Evolutionary conservation across 2,113 vertebrate genomes (phyloP).

Genomic region (Aptenodytes forsteri): DNA sequence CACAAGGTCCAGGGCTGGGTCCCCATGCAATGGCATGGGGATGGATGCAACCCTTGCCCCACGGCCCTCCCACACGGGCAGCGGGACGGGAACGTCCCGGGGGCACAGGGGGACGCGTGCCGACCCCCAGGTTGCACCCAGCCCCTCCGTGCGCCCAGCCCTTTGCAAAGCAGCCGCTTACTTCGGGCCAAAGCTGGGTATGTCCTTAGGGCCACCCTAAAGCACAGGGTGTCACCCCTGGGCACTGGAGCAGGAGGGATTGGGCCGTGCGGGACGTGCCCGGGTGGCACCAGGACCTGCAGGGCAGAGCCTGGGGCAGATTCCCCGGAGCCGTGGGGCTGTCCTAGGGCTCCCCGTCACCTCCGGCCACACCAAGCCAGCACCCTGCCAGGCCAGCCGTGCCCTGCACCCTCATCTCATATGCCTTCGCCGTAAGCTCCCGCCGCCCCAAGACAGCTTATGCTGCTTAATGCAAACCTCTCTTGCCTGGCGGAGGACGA

Average conservation of each 20-base stretch:
- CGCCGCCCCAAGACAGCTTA: accelerated
- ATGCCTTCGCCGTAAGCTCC: accelerated
- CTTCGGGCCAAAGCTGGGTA: background rate
- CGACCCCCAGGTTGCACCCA: background rate
- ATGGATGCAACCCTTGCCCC: background rate
- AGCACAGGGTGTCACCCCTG: accelerated
- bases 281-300: background rate
- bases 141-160: background rate
- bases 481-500: accelerated
- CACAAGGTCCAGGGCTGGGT: background rate
- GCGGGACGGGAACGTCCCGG: accelerated
- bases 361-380: accelerated
- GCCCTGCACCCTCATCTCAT: too few species aligned
- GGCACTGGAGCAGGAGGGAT: background rate
- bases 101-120: accelerated
- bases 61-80: accelerated
- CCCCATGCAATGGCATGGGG: accelerated
- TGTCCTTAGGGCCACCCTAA: background rate
- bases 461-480: background rate
- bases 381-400: background rate
- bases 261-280: accelerated
- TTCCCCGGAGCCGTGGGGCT: background rate
- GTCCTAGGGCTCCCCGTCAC: background rate
- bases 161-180: accelerated
- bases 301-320: background rate